Conservation (phyloP, 2,888 invertebrate genomes). For the Caenorhabditis drosophilae region DNA sequence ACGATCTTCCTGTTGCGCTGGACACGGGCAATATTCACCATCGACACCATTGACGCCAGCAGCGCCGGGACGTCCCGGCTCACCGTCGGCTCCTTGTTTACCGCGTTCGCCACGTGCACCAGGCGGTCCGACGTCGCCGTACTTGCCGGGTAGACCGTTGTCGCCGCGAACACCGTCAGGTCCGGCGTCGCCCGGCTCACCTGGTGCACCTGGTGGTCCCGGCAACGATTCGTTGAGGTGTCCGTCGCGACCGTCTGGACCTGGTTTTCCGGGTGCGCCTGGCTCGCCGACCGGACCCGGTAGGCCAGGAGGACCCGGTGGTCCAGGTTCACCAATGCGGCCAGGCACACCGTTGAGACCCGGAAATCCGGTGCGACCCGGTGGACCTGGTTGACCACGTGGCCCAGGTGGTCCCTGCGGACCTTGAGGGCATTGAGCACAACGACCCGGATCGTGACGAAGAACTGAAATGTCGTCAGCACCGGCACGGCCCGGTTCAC, state of each 20-base stretch:
- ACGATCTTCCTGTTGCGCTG: conserved; percentile 17
- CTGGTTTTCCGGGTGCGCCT: conserved; percentile 31
- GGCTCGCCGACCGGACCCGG: conserved; percentile 39
- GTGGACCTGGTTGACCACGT: conserved; percentile 30
- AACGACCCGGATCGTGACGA: conserved; percentile 32
- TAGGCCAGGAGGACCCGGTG: conserved; percentile 33
- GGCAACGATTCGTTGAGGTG: conserved; percentile 13
- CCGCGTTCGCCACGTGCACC: conserved; percentile 58
- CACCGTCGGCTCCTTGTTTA: conserved; percentile 31
- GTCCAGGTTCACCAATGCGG: conserved; percentile 26
- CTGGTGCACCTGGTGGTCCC: conserved; percentile 38
- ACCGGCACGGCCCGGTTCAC: conserved; percentile 15
- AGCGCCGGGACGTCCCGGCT: conserved; percentile 17
- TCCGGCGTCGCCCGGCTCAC: conserved; percentile 36
- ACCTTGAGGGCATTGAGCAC: conserved; percentile 50
- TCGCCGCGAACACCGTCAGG: conserved; percentile 27
- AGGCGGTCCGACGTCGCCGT: conserved; percentile 42
- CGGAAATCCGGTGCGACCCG: conserved; percentile 16
- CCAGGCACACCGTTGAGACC: conserved; percentile 44
- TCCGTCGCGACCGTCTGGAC: conserved; percentile 27
- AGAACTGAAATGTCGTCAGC: conserved; percentile 26
- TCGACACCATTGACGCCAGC: conserved; percentile 32
- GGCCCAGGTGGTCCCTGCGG: conserved; percentile 55
- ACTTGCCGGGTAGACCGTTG: conserved; percentile 28
- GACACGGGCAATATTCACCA: conserved; percentile 44